These are phyloP conservation scores for Albula glossodonta DNA, from an alignment of 2,113 vertebrate species.

Conservation along the genomic window DNA sequence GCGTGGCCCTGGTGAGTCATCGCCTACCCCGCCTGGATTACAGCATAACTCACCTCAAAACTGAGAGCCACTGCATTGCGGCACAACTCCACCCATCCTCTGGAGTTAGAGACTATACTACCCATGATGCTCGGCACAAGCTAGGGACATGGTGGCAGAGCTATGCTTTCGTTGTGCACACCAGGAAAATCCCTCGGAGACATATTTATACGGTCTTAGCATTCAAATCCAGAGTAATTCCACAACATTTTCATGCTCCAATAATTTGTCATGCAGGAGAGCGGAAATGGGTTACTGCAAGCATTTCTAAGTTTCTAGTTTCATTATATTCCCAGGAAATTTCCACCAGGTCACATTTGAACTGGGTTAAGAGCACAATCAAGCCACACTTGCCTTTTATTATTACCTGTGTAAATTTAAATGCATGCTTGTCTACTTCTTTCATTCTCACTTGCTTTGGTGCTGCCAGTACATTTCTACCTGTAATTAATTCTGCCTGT, in stretches of 20 bases:
- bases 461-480: neutral
- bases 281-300: too few species aligned
- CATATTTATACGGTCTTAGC: neutral
- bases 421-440: neutral
- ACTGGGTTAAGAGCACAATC: neutral
- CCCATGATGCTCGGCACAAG: neutral
- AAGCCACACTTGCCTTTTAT: neutral
- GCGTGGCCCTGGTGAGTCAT: constrained; percentile 88
- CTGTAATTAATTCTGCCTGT: neutral
- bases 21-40: neutral
- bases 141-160: neutral
- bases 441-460: neutral
- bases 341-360: neutral
- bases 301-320: too few species aligned
- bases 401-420: neutral
- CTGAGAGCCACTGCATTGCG: too few species aligned
- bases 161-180: too few species aligned
- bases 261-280: too few species aligned
- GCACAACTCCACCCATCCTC: neutral
- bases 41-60: too few species aligned
- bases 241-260: neutral
- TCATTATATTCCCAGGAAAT: too few species aligned
- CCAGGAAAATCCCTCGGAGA: neutral
- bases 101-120: neutral
- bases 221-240: neutral